Evolutionary conservation across 2,797 vertebrate species (phyloP), one percentile per base, ranked within the genome.

Genomic region (Hephaestus fuliginosus): DNA sequence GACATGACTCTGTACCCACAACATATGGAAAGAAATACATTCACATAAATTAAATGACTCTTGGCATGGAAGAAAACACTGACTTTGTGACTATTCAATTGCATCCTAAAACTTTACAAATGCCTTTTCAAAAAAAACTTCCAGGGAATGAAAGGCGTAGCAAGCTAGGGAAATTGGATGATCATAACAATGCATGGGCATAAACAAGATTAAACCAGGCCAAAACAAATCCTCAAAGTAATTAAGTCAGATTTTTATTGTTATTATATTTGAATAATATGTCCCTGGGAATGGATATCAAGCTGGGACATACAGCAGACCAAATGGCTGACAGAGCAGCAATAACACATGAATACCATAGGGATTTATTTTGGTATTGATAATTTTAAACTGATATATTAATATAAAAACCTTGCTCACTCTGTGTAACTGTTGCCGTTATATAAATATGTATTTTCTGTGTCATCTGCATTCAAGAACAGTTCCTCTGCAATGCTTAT

Each of bases 181-280:
- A 67, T 36, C 22, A 48, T 5, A 61, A 13, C 20, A 48, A 28
- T 36, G 9, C n/a, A 64, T 18, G 5, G 2, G 2, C 7, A 22
- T 11, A 73, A 75, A 80, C 6, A 3, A 49, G 43, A 81, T 82
- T 60, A 68, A 66, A 77, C 9, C 11, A 71, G 6, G 5, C 18
- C 43, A 58, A 51, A 70, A 52, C 44, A 78, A 70, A 64, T 53
- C 39, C 5, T 44, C 8, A 9, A 10, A 63, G 17, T 73, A 69
- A 78, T 76, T 65, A 69, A 41, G 22, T 22, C 11, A 28, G 12
- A 74, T 70, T 79, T 44, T 77, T 61, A 4, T 14, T 33, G 12
- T 56, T 84, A 80, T 82, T 82, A 10, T 15, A 72, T 74, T 82
- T 55, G 65, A 4, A 73, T 53, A 36, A 78, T 53, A 20, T 46